Evolutionary conservation across 1,140 invertebrate genomes (phyloP).

Genomic region (Contarinia nasturtii): DNA sequence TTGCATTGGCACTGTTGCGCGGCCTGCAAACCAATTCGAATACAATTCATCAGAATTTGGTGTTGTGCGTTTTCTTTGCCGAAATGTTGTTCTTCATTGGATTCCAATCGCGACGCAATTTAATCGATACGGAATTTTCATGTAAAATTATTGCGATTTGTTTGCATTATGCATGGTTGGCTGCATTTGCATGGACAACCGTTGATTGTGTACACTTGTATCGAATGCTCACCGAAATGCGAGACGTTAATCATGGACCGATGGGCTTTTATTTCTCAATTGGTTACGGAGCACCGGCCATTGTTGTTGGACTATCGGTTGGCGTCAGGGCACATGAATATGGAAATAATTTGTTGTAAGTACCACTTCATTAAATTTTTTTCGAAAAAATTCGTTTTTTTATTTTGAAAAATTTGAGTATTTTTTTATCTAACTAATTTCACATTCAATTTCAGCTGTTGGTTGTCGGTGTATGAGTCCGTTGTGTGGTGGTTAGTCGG

Average conservation of each 20-base stretch:
- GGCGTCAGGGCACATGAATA: conserved; percentile 90
- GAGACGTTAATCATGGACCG: conserved; percentile 88
- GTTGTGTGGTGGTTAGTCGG: conserved; percentile 83
- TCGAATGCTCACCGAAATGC: conserved; percentile 84
- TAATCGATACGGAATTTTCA: conserved; percentile 61
- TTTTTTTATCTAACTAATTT: background rate
- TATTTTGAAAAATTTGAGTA: background rate
- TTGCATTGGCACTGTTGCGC: conserved; percentile 56
- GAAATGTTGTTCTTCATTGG: conserved; percentile 75
- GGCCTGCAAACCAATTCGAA: conserved; percentile 75
- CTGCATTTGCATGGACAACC: conserved; percentile 76
- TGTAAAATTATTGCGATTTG: conserved; percentile 84
- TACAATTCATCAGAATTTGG: conserved; percentile 83
- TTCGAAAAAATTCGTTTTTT: background rate
- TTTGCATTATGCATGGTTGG: conserved; percentile 83
- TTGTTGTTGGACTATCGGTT: conserved; percentile 77
- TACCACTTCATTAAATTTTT: background rate
- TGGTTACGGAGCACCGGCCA: conserved; percentile 84
- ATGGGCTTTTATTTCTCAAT: conserved; percentile 90
- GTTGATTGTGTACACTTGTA: conserved; percentile 84
- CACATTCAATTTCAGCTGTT: conserved; percentile 44
- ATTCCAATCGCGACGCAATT: conserved; percentile 51
- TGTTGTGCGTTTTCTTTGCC: conserved; percentile 69
- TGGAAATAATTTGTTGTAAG: conserved; percentile 51
- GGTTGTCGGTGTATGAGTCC: conserved; percentile 82